These are phyloP conservation scores for Lithobates pipiens DNA, from an alignment of 2,797 vertebrate genomes.

Conservation along the genomic window DNA sequence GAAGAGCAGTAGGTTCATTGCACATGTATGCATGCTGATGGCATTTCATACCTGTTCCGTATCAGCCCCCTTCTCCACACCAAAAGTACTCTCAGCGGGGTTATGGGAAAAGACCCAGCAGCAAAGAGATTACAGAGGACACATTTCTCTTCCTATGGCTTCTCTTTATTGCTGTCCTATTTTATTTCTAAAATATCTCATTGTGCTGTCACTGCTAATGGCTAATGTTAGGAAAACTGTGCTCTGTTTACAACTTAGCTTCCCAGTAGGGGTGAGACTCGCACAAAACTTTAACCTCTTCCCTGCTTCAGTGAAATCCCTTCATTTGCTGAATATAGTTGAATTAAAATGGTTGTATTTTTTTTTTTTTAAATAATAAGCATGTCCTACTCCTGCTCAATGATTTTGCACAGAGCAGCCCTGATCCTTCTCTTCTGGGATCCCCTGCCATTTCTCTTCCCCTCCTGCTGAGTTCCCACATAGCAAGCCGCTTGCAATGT, in stretches of 20 bases:
- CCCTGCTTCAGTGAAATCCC: background rate
- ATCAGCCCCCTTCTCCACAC: background rate
- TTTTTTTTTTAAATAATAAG: no score
- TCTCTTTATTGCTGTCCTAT: conserved; percentile 51
- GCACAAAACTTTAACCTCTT: conserved; percentile 28
- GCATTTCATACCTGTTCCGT: conserved; percentile 29
- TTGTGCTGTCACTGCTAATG: conserved; percentile 45
- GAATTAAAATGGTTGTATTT: no score
- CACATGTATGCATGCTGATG: conserved; percentile 12
- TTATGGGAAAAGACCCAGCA: conserved; percentile 36
- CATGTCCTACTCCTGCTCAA: no score
- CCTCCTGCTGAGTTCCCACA: no score
- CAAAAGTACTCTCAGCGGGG: conserved; percentile 17
- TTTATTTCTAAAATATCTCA: conserved; percentile 48
- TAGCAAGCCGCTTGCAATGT: no score
- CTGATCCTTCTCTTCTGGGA: no score
- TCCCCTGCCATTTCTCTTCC: no score
- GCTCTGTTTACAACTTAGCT: conserved; percentile 24
- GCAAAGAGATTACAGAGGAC: conserved; percentile 37
- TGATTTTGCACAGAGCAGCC: no score
- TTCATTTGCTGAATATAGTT: background rate
- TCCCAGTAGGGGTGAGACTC: conserved; percentile 18
- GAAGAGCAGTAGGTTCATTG: conserved; percentile 19
- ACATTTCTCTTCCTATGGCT: conserved; percentile 39
- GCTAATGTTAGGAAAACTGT: conserved; percentile 6